Evolutionary conservation across 2,888 invertebrate genomes (phyloP).

Genomic region (Nomada lathburiana): DNA sequence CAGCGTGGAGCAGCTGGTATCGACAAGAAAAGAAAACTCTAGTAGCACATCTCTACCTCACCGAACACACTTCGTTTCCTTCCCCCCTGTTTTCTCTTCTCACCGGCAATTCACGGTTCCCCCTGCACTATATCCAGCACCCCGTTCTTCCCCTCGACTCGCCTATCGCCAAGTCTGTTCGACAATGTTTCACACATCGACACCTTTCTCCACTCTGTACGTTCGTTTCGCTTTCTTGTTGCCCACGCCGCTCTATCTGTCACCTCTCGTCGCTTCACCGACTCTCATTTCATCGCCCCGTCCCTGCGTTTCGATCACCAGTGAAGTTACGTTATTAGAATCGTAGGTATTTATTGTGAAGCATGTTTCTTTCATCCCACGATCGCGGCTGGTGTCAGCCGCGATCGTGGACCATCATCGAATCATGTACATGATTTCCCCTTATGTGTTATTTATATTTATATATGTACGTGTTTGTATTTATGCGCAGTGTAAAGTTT

Average conservation of each 20-base stretch:
- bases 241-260: constrained; percentile 22
- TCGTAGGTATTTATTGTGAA: constrained; percentile 62
- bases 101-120: constrained; percentile 27
- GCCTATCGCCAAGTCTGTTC: not conserved
- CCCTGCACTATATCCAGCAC: constrained; percentile 7
- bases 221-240: constrained; percentile 44
- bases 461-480: constrained; percentile 59
- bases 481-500: constrained; percentile 65
- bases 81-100: constrained; percentile 16
- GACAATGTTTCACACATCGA: constrained; percentile 30
- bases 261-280: constrained; percentile 26
- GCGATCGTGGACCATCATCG: constrained; percentile 37
- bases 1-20: constrained; percentile 28
- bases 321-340: constrained; percentile 35
- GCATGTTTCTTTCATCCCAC: constrained; percentile 8
- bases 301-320: constrained; percentile 29
- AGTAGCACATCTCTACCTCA: constrained; percentile 72
- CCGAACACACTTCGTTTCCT: constrained; percentile 48
- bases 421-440: constrained; percentile 61
- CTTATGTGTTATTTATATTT: constrained; percentile 53
- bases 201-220: constrained; percentile 7
- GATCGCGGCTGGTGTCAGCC: constrained; percentile 22
- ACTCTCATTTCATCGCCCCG: constrained; percentile 47
- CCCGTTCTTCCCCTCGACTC: not conserved
- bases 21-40: constrained; percentile 36